Evolutionary conservation across 2,888 invertebrate genomes (phyloP).

Genomic region (Cheilosia impressa): DNA sequence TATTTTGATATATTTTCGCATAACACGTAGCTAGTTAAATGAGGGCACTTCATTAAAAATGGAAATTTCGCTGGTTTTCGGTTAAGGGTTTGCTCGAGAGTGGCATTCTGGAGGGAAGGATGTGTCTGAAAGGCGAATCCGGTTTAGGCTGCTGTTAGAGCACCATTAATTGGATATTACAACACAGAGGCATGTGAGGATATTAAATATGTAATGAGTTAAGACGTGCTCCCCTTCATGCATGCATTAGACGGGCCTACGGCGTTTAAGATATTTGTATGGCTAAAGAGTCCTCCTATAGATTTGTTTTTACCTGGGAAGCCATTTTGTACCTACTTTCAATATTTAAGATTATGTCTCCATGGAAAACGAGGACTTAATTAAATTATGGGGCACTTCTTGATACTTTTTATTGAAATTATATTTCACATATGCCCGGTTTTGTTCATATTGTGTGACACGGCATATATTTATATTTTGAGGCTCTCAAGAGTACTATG

Average conservation of each 20-base stretch:
- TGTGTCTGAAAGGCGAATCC: not conserved
- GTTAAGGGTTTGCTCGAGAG: slow-evolving; percentile 1
- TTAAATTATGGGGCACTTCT: too few relatives aligned
- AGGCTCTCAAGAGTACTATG: too few relatives aligned
- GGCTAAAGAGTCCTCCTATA: not conserved
- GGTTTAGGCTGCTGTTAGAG: slow-evolving; percentile 8
- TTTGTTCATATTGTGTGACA: too few relatives aligned
- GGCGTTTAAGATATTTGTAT: not conserved
- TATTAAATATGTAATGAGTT: slow-evolving; percentile 14
- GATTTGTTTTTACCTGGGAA: too few relatives aligned
- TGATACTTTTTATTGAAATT: too few relatives aligned
- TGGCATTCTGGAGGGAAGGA: not conserved
- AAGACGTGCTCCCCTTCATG: not conserved
- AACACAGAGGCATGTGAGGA: not conserved
- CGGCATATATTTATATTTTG: too few relatives aligned
- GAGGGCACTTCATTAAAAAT: slow-evolving; percentile 38
- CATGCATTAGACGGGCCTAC: not conserved
- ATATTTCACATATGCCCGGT: too few relatives aligned
- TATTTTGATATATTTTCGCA: slow-evolving; percentile 14
- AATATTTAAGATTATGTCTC: too few relatives aligned
- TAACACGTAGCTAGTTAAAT: slow-evolving; percentile 36
- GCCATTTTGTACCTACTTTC: too few relatives aligned
- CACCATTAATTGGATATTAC: slow-evolving; percentile 29
- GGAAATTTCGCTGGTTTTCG: slow-evolving; percentile 1
- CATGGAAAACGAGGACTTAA: too few relatives aligned